A percentile compares a stretch with the other conserved stretches of the same genome.
These are phyloP conservation scores for Myotis planiceps DNA, from an alignment of 2,797 vertebrate species.

Conservation along the genomic window DNA sequence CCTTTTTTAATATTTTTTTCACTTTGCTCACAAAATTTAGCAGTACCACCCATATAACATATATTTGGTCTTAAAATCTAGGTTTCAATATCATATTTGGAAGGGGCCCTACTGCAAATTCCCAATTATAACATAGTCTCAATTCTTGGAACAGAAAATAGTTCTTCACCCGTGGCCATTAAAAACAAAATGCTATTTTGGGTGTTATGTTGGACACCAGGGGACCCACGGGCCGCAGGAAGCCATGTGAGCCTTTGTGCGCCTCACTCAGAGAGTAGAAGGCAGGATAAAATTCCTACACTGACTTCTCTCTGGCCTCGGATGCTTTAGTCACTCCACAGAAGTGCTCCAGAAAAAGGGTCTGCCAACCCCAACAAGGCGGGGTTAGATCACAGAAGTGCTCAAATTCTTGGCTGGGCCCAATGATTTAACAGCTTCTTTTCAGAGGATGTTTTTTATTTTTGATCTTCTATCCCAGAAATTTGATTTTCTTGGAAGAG, in stretches of 20 bases:
- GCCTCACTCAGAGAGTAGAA: slow-evolving; percentile 60
- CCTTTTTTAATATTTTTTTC: not conserved
- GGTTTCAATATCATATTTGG: not conserved
- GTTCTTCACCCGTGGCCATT: not conserved
- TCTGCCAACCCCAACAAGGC: slow-evolving; percentile 82
- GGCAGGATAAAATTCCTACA: slow-evolving; percentile 70
- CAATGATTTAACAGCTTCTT: slow-evolving; percentile 82
- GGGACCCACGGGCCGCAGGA: slow-evolving; percentile 32
- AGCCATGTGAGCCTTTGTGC: not conserved
- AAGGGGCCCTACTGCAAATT: not conserved
- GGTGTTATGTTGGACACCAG: slow-evolving; percentile 46
- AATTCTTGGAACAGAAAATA: slow-evolving; percentile 25
- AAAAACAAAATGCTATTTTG: slow-evolving; percentile 53
- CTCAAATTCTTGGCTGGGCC: slow-evolving; percentile 80
- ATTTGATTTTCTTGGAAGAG: slow-evolving; percentile 84
- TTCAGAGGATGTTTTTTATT: slow-evolving; percentile 86
- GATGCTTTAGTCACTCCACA: slow-evolving; percentile 70
- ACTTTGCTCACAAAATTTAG: not conserved
- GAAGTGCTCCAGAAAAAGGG: slow-evolving; percentile 74
- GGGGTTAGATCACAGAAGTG: slow-evolving; percentile 80
- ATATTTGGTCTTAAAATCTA: not conserved
- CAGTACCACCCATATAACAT: not conserved
- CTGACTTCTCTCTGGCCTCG: slow-evolving; percentile 71
- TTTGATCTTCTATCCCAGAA: slow-evolving; percentile 84
- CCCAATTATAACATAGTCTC: not conserved